phyloP scores from a whole-genome alignment of 2,113 vertebrate species.

The Melanerpes formicivorus region DNA sequence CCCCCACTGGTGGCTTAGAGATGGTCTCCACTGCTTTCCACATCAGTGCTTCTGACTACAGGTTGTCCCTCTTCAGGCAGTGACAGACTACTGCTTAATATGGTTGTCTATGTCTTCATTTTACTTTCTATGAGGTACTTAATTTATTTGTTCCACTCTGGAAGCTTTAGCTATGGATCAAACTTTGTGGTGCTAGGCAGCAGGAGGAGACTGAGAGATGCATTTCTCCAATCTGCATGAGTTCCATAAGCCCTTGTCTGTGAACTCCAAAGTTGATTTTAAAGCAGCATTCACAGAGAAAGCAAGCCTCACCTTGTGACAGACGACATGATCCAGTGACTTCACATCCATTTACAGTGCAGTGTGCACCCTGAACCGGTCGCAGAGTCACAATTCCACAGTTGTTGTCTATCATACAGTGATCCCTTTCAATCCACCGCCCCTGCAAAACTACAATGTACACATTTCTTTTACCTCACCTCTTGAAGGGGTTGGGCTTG shows the following conservation, averaged over 20 bases:
- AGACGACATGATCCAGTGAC: slow-evolving; percentile 86
- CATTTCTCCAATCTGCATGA: not conserved
- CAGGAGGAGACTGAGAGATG: not conserved
- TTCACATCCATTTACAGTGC: slow-evolving; percentile 87
- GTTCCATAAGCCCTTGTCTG: not conserved
- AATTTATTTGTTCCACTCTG: not conserved
- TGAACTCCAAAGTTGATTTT: not conserved
- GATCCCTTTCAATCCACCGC: slow-evolving; percentile 78
- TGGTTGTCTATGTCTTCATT: not conserved
- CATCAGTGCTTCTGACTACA: not conserved
- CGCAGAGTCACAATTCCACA: slow-evolving; percentile 86
- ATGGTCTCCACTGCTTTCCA: not conserved
- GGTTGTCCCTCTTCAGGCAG: not conserved
- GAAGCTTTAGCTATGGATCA: not conserved
- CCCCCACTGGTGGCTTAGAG: not conserved
- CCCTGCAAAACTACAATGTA: slow-evolving; percentile 83
- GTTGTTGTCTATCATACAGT: slow-evolving; percentile 88
- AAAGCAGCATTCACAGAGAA: not conserved
- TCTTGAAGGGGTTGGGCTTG: not conserved
- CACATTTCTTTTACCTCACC: not conserved
- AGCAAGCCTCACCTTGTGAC: slow-evolving; percentile 85
- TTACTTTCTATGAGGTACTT: not conserved
- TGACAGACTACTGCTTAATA: not conserved
- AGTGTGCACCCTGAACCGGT: slow-evolving; percentile 79
- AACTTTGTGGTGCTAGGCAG: not conserved